These are phyloP conservation scores for Euzetes globulus DNA, from an alignment of 2,888 invertebrate species.

Conservation along the genomic window DNA sequence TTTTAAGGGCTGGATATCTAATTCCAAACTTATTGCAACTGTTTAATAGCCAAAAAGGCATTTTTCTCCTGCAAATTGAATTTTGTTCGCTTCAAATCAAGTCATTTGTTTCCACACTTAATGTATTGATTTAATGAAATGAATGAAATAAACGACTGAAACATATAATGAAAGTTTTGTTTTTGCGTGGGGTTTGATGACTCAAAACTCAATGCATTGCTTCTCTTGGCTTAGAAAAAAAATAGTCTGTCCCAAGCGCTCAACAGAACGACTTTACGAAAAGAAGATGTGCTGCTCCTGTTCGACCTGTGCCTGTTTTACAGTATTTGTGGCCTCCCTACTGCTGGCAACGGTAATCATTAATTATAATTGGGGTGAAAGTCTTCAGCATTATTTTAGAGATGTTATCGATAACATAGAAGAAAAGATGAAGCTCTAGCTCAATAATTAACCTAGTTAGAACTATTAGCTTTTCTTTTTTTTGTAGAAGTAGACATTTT, in stretches of 20 bases:
- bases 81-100: too few species aligned
- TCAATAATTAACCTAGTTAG: too few species aligned
- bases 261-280: background rate
- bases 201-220: background rate
- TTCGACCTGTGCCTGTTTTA: constrained; percentile 33
- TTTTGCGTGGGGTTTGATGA: too few species aligned
- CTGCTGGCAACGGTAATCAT: constrained; percentile 35
- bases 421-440: background rate
- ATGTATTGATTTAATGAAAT: too few species aligned
- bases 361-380: constrained; percentile 36
- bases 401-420: constrained; percentile 31
- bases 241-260: background rate
- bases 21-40: too few species aligned
- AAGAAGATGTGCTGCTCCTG: constrained; percentile 34
- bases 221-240: background rate
- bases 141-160: too few species aligned
- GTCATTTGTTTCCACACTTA: too few species aligned
- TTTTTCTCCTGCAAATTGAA: too few species aligned
- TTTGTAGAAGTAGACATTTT: background rate
- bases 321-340: constrained; percentile 29
- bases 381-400: constrained; percentile 33
- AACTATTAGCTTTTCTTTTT: too few species aligned
- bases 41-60: too few species aligned
- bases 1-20: too few species aligned
- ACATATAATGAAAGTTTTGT: too few species aligned